These are phyloP conservation scores for Poicephalus meyeri DNA, from an alignment of 2,113 vertebrate genomes.

Conservation along the genomic window DNA sequence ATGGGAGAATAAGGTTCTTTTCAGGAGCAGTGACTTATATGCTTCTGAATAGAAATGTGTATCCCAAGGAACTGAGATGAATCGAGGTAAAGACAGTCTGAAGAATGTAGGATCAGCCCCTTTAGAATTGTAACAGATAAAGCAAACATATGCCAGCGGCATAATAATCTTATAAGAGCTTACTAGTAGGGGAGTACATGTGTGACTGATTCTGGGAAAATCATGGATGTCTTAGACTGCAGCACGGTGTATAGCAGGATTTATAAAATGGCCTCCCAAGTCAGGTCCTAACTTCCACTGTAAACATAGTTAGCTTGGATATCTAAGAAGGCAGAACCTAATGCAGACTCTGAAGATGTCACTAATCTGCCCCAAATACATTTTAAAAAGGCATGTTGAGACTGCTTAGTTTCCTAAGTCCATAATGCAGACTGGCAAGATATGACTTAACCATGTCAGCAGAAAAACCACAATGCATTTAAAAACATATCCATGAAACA, in stretches of 20 bases:
- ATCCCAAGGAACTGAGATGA: neutral
- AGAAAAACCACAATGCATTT: neutral
- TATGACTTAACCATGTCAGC: neutral
- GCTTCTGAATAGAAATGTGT: neutral
- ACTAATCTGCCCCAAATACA: neutral
- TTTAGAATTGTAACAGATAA: neutral
- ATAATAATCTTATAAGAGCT: neutral
- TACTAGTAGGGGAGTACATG: neutral
- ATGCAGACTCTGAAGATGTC: neutral
- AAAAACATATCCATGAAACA: neutral
- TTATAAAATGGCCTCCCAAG: neutral
- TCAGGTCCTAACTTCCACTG: neutral
- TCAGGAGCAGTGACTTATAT: neutral
- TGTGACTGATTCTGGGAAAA: neutral
- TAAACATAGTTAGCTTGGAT: neutral
- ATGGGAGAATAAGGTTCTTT: neutral
- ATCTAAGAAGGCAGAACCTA: neutral
- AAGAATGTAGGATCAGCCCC: neutral
- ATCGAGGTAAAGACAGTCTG: neutral
- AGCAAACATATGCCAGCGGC: neutral
- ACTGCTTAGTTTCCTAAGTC: neutral
- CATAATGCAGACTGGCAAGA: neutral
- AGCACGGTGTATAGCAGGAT: neutral
- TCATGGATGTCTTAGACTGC: neutral
- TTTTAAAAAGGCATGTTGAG: neutral